Evolutionary conservation across 2,888 invertebrate genomes (phyloP), one percentile per base, ranked within the genome.

Genomic region (Drosophila rubida): DNA sequence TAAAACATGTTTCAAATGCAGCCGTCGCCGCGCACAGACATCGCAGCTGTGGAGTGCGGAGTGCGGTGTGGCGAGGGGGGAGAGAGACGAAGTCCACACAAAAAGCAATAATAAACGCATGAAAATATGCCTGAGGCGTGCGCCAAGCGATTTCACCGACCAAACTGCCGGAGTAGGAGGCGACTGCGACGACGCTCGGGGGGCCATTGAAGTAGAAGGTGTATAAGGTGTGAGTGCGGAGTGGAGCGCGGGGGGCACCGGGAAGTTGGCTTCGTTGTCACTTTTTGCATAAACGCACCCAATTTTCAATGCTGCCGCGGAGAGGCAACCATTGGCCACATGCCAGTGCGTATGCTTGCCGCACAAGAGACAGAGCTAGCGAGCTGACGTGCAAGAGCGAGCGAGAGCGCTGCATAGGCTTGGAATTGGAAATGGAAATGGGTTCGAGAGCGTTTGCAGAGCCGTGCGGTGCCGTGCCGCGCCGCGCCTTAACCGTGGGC

Each of bases 1-100:
- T 84, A 68, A 87, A 78, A 75, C 87, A 84, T 84, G 83, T 84
- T 87, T 84, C 85, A 87, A 88, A 83, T 86, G 87, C 84, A 86
- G 66, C 53, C 66, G 48, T 46, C 41, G 48, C 39, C 51, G 37
- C 46, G 41, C 22, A 22, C 35, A 14, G 35, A 8, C 22, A 23
- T 23, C 9, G 11, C n/a, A 13, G 41, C 16, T 11, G 41, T 9
- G 6, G 16, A 1, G 13, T 16, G 6, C 19, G 13, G 2, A 6
- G 30, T 4, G 30, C 22, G 6, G 2, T 16, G 5, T n/a, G 27
- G 0, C 27, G 13, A n/a, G 62, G 23, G 25, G 9, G 22, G 14
- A n/a, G 8, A 50, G 2, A 11, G 57, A 37, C 51, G 53, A 60
- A 59, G 83, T 69, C 83, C 83, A 67, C 83, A 67, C 76, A 71